Conservation (phyloP, 2,113 vertebrate species). For the Macrotis lagotis region DNA sequence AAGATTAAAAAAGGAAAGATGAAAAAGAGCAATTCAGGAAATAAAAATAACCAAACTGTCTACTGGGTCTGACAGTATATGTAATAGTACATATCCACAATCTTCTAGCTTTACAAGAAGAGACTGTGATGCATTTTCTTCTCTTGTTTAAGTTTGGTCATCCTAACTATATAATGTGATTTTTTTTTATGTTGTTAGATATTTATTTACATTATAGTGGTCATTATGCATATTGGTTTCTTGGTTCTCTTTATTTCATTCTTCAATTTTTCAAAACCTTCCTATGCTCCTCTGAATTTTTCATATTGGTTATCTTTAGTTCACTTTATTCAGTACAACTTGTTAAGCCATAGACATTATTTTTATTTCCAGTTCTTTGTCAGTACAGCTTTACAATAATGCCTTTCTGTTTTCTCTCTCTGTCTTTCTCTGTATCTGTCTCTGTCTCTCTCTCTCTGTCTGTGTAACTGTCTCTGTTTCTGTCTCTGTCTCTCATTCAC, state of each 20-base stretch:
- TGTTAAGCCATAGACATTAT: background rate
- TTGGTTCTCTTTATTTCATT: background rate
- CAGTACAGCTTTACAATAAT: background rate
- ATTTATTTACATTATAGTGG: background rate
- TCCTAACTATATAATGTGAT: background rate
- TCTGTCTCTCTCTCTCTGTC: no score
- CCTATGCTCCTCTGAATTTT: background rate
- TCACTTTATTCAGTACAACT: background rate
- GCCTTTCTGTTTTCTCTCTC: no score
- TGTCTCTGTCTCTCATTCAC: no score
- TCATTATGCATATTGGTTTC: background rate
- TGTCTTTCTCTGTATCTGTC: no score
- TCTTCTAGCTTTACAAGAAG: background rate
- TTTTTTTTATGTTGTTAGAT: background rate
- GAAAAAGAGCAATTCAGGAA: background rate
- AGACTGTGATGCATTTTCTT: background rate
- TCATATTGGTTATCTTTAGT: background rate
- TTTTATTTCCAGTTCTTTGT: background rate
- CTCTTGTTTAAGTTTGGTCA: background rate
- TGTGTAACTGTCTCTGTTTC: no score
- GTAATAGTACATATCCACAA: background rate
- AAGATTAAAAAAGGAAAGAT: background rate
- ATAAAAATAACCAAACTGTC: background rate
- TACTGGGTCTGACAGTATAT: background rate
- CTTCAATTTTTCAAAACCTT: background rate